phyloP scores from a whole-genome alignment of 2,888 invertebrate species.

The Rhimphoctona megacephalus region DNA sequence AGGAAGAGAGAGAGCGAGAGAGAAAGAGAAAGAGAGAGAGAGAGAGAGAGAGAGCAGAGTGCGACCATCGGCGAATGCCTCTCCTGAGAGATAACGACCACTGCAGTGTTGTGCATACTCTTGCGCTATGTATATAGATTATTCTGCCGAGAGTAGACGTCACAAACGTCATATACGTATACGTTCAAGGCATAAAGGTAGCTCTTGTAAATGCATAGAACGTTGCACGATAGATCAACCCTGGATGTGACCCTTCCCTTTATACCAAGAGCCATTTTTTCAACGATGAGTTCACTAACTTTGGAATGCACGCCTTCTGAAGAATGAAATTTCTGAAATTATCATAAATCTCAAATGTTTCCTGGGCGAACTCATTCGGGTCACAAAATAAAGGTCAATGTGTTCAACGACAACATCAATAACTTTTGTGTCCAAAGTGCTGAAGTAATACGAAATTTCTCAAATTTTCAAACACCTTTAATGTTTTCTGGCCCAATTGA shows the following conservation, averaged over 20 bases:
- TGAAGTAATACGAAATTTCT: neutral
- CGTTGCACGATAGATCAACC: conserved; percentile 5
- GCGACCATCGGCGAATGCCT: conserved; percentile 62
- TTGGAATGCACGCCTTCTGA: neutral
- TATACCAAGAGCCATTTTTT: conserved; percentile 2
- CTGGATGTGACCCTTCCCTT: neutral
- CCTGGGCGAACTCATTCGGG: neutral
- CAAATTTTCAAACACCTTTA: neutral
- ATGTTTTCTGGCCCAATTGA: neutral
- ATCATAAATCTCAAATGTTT: neutral
- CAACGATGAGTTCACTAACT: conserved; percentile 4
- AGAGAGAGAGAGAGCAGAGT: conserved; percentile 13
- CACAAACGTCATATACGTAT: conserved; percentile 34
- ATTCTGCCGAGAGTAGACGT: conserved; percentile 42
- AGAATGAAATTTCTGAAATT: conserved; percentile 4
- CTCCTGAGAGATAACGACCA: conserved; percentile 66
- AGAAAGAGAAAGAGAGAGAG: conserved; percentile 21
- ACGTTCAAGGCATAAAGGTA: neutral
- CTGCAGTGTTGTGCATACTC: conserved; percentile 61
- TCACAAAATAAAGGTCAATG: neutral
- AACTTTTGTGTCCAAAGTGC: neutral
- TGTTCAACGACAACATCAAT: neutral
- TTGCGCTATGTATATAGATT: conserved; percentile 14
- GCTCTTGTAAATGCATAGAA: conserved; percentile 14
- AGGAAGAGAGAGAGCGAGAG: conserved; percentile 38